A percentile compares a stretch with the other conserved stretches of the same genome.
Conservation (phyloP, 2,888 invertebrate genomes). For the Myopa tessellatipennis region DNA sequence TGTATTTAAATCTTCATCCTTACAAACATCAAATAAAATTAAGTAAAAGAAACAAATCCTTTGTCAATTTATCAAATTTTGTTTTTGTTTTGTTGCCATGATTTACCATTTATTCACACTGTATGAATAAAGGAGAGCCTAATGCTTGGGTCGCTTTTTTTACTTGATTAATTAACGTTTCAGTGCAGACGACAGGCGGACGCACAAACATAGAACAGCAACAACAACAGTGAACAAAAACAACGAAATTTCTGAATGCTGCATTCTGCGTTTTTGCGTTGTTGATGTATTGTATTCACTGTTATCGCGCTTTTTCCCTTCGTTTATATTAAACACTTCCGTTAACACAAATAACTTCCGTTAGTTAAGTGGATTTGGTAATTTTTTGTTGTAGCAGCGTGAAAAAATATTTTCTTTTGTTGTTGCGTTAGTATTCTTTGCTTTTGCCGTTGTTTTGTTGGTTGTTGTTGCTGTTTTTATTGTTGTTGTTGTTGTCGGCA, state of each 20-base stretch:
- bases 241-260: constrained; percentile 27
- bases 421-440: neutral
- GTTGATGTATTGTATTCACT: neutral
- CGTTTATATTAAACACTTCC: constrained; percentile 25
- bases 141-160: constrained; percentile 36
- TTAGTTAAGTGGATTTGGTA: neutral
- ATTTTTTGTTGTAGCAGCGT: neutral
- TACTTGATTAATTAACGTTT: constrained; percentile 42
- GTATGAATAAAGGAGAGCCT: neutral
- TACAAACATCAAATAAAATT: no score
- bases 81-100: no score
- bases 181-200: constrained; percentile 32
- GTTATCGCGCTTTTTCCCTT: neutral
- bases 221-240: neutral
- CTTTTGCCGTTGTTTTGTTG: constrained; percentile 8
- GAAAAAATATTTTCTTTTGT: neutral
- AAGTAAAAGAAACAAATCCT: no score
- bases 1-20: no score
- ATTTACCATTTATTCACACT: no score
- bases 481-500: neutral
- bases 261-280: no score
- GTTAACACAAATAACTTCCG: constrained; percentile 39
- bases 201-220: constrained; percentile 5
- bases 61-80: no score
- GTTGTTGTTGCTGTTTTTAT: constrained; percentile 27